These are phyloP conservation scores for Paramuricea clavata DNA, from an alignment of 92 coral and sea anemone species.

Conservation along the genomic window DNA sequence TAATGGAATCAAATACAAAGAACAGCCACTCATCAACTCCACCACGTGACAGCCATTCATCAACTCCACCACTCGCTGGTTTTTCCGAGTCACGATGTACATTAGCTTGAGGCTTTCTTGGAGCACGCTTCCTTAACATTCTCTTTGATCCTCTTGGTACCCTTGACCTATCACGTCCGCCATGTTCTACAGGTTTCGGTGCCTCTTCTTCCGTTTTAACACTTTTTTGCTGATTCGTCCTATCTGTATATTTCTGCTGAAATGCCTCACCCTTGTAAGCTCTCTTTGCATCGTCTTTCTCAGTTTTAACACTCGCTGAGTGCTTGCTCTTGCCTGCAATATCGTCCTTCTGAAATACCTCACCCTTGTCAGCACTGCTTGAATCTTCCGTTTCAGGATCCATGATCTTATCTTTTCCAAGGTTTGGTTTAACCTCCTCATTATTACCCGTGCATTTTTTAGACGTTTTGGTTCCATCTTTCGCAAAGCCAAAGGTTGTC, in stretches of 20 bases:
- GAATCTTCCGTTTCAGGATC: too few relatives aligned
- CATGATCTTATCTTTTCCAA: background rate
- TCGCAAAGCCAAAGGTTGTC: background rate
- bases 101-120: background rate
- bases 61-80: background rate
- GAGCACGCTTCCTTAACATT: slow-evolving; percentile 1
- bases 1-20: background rate
- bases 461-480: background rate
- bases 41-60: background rate
- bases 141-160: slow-evolving; percentile 15
- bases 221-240: background rate
- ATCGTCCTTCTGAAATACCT: background rate
- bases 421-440: background rate
- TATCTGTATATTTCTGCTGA: background rate
- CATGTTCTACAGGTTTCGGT: background rate
- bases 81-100: background rate
- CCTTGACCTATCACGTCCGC: background rate
- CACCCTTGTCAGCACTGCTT: background rate
- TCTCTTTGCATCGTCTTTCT: background rate
- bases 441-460: background rate
- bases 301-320: background rate
- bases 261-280: background rate
- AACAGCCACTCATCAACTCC: slow-evolving; percentile 13
- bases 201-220: background rate
- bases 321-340: background rate